Conservation (phyloP, 2,113 vertebrate species). For the Ceyx melanurus region DNA sequence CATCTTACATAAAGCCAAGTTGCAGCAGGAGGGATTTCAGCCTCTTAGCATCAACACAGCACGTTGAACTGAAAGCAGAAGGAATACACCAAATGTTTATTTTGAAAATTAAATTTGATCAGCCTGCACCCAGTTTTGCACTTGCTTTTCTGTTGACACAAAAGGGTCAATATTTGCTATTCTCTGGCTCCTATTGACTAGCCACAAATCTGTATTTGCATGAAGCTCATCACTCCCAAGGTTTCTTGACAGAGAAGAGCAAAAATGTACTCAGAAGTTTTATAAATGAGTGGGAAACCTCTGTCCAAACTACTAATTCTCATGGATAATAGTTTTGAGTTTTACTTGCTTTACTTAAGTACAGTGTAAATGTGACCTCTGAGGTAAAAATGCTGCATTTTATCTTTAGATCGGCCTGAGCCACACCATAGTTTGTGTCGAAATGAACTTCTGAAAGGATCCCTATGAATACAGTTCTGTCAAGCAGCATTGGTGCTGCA, state of each 20-base stretch:
- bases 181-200: not conserved
- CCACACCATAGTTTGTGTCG: not conserved
- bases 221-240: not conserved
- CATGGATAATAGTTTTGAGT: not conserved
- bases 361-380: not conserved
- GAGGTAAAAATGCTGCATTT: not conserved
- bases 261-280: not conserved
- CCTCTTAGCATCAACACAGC: not conserved
- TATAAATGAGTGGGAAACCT: not conserved
- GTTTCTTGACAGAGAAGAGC: not conserved
- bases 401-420: not conserved
- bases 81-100: not conserved
- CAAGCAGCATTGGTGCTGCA: not conserved
- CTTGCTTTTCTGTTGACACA: constrained; percentile 17
- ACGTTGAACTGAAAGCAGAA: not conserved
- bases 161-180: not conserved
- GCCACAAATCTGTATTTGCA: not conserved
- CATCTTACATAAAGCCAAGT: not conserved
- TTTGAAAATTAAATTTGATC: not conserved
- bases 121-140: not conserved
- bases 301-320: not conserved
- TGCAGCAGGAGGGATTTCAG: not conserved
- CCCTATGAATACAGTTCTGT: not conserved
- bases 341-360: not conserved
- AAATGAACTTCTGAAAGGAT: not conserved